Evolutionary conservation across 2,888 invertebrate genomes (phyloP), one percentile per base, ranked within the genome.

Genomic region (Baccha elongata): DNA sequence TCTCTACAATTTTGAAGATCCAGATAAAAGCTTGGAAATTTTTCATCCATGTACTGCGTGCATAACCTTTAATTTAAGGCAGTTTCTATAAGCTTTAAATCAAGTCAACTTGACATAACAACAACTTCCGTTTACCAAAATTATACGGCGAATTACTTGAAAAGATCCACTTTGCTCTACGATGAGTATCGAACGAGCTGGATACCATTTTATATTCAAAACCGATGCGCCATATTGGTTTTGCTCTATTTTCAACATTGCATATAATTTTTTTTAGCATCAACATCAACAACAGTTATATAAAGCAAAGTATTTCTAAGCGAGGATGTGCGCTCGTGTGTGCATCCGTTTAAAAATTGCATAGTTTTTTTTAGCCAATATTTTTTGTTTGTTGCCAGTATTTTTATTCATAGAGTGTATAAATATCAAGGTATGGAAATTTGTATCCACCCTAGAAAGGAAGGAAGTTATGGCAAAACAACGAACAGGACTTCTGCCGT

Each of bases 381-480:
- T 72, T 71, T 84, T 76, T 65, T 13, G 23, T 2, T 40, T 42
- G 19, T 48, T 58, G 46, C 65, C 60, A 52, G 42, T 62, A 69
- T 74, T 42, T 64, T 68, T 42, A 35, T 62, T 64, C 58, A 44
- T 44, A 2, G 21, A 29, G 13, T 15, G 23, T 11, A n/a, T 4
- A 4, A n/a, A 11, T 35, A 58, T 58, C 58, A 58, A 40, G 46
- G n/a, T 35, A 53, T 65, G 53, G 55, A 72, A 76, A 84, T 76
- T 81, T 79, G 44, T 55, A 74, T 67, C 40, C 74, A 68, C 55
- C 37, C 26, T 37, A 44, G 67, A 52, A 71, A 50, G 85, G 85
- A 80, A 84, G 85, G 85, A 84, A 84, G 78, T 78, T 60, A 69
- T 80, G 84, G 84, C 67, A 76, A 84, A 81, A 79, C 68, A 68